These are phyloP conservation scores for Apodemia hepburni DNA, from an alignment of 2,888 invertebrate genomes.

Conservation along the genomic window DNA sequence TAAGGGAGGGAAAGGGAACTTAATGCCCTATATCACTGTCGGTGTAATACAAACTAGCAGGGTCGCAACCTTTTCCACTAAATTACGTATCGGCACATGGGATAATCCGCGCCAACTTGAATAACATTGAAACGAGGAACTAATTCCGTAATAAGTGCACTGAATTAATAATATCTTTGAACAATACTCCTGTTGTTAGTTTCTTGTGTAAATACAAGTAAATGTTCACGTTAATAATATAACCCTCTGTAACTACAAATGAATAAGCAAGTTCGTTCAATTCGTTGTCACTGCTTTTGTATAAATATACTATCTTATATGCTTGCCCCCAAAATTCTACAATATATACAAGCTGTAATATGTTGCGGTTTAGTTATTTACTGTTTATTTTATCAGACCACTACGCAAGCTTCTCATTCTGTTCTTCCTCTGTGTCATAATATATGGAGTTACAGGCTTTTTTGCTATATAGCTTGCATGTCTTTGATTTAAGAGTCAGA, in stretches of 20 bases:
- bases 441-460: no score
- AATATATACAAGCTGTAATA: no score
- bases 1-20: constrained; percentile 75
- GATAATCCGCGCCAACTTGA: constrained; percentile 71
- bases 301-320: neutral
- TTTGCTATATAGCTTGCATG: no score
- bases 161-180: constrained; percentile 38
- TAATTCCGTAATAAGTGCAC: constrained; percentile 55
- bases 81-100: constrained; percentile 76
- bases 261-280: constrained; percentile 18
- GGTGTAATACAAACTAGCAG: constrained; percentile 75
- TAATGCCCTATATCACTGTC: constrained; percentile 79
- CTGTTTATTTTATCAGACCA: no score
- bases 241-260: constrained; percentile 24
- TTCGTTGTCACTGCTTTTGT: constrained; percentile 10
- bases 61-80: constrained; percentile 78
- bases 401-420: no score
- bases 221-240: constrained; percentile 23
- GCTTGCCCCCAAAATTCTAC: no score
- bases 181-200: constrained; percentile 16
- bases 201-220: constrained; percentile 22
- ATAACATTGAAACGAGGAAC: constrained; percentile 56
- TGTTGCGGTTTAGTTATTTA: no score
- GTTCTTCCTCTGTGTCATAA: no score
- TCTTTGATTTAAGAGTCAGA: no score